Conservation (phyloP, 64 coral and sea anemone genomes). For the Porites australiensis region DNA sequence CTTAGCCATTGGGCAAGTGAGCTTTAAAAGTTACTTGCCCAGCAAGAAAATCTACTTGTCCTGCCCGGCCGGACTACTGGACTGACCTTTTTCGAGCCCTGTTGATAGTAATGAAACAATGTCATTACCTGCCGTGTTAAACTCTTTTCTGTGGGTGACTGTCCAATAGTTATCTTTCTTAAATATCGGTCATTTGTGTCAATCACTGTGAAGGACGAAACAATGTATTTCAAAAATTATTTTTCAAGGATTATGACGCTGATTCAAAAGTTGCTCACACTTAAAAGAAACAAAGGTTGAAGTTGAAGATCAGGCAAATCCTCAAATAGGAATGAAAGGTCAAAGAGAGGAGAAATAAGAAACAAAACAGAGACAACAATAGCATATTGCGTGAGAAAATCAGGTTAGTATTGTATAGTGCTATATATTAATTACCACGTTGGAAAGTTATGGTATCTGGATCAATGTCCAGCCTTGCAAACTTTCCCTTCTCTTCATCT, state of each 20-base stretch:
- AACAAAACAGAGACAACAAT: too few species aligned
- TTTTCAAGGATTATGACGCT: too few species aligned
- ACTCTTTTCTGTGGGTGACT: constrained; percentile 94
- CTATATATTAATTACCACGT: constrained; percentile 68
- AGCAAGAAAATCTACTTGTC: too few species aligned
- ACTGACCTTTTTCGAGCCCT: too few species aligned
- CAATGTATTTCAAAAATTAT: neutral
- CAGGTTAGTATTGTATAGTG: neutral
- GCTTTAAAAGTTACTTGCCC: too few species aligned
- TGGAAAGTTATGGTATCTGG: constrained; percentile 91
- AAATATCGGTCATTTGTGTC: constrained; percentile 95
- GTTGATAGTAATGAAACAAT: too few species aligned
- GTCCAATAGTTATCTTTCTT: constrained; percentile 97
- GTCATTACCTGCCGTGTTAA: constrained; percentile 79
- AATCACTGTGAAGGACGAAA: constrained; percentile 65
- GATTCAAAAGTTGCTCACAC: too few species aligned
- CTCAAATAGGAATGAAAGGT: too few species aligned
- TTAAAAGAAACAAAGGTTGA: neutral
- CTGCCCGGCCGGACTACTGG: too few species aligned
- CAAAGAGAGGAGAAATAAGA: too few species aligned
- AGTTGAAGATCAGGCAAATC: neutral
- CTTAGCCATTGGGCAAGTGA: too few species aligned
- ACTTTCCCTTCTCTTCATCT: constrained; percentile 73
- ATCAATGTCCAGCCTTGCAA: constrained; percentile 97
- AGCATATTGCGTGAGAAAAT: too few species aligned